Conservation (phyloP, 2,113 vertebrate genomes). For the Cheirogaleus medius region DNA sequence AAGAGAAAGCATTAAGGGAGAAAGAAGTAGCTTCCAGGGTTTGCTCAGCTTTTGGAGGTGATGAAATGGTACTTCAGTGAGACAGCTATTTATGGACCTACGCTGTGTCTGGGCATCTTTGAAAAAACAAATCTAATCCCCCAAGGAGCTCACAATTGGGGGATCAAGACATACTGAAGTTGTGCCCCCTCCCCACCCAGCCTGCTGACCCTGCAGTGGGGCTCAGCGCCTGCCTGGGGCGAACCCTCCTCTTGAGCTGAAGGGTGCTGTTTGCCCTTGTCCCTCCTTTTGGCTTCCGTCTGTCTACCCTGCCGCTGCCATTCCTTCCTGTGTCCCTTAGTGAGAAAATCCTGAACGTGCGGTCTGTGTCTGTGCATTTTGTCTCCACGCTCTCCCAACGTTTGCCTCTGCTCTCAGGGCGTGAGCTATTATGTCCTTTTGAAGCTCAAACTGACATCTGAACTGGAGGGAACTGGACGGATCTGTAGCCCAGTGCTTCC, state of each 20-base stretch:
- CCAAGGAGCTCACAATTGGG: neutral
- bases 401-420: neutral
- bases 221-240: neutral
- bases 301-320: neutral
- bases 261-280: neutral
- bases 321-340: neutral
- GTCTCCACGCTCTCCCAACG: neutral
- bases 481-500: accelerated
- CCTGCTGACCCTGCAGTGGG: neutral
- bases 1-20: neutral
- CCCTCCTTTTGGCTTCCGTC: neutral
- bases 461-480: neutral
- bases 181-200: accelerated
- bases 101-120: neutral
- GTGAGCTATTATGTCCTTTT: neutral
- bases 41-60: neutral
- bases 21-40: neutral
- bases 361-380: neutral
- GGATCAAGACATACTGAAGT: neutral
- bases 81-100: neutral
- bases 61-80: neutral
- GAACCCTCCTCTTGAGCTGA: neutral
- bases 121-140: neutral
- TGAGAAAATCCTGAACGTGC: neutral
- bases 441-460: neutral